phyloP scores from a whole-genome alignment of 2,113 vertebrate species.

The Pygoscelis antarcticus region DNA sequence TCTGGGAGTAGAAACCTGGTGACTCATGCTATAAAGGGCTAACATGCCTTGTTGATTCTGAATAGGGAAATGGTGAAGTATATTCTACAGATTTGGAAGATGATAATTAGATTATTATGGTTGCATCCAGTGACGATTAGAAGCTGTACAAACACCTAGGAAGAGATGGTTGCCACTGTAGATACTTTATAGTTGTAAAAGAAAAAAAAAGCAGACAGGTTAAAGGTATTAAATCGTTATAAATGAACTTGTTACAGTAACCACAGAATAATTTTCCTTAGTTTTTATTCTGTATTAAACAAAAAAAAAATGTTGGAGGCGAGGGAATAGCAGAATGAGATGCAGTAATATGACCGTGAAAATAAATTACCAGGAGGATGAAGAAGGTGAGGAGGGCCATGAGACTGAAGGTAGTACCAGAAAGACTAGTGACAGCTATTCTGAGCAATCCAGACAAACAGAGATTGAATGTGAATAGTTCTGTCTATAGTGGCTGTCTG shows the following conservation, averaged over 20 bases:
- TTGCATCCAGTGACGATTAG: background rate
- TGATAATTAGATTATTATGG: background rate
- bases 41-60: background rate
- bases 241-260: background rate
- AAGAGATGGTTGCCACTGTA: background rate
- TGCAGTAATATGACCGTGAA: background rate
- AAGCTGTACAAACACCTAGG: background rate
- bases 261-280: background rate
- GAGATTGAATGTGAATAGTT: background rate
- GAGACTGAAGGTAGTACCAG: background rate
- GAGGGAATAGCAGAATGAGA: background rate
- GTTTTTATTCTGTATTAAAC: background rate
- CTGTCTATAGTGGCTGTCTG: background rate
- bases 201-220: background rate
- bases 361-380: background rate
- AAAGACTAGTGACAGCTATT: background rate
- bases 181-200: background rate
- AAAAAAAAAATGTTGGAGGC: background rate
- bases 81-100: background rate
- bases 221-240: background rate
- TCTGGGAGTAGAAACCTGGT: background rate
- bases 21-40: background rate
- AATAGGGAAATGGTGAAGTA: background rate
- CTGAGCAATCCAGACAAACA: background rate
- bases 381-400: background rate